Evolutionary conservation across 2,888 invertebrate species (phyloP), one percentile per base, ranked within the genome.

Genomic region (Scaeva pyrastri): DNA sequence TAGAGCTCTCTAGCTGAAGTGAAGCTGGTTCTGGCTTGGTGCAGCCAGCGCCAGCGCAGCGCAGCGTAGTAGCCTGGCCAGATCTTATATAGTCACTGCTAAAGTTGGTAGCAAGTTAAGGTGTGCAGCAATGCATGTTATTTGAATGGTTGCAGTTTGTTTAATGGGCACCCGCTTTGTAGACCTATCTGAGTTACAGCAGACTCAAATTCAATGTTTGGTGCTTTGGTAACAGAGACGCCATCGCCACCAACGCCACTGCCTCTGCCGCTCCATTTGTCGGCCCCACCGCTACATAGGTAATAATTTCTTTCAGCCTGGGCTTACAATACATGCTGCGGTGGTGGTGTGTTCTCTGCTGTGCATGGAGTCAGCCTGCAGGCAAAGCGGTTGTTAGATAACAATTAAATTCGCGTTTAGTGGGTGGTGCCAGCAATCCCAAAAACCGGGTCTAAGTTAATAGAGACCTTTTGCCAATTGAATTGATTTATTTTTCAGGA

Each of bases 61-160:
- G 55, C 8, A 55, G 39, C 19, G 3, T 62, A 21, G 19, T 43
- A 26, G 8, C 14, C 11, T 48, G 23, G 74, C 50, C 36, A n/a
- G 48, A 39, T 62, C 12, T 36, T 39, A 31, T 39, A 41, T 41
- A 41, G 56, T 36, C 68, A 23, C 21, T 50, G 86, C 82, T 86
- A 75, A 86, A 86, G 82, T 86, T 82, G 86, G 86, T 86, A 86
- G 86, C 86, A 62, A 64, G 48, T 82, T 82, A 41, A 86, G 82
- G 82, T 86, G 86, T 86, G 86, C 86, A 86, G 86, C 86, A 86
- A 86, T 86, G 82, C 86, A 86, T 86, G 86, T 86, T 86, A 86
- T 86, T 86, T 86, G 86, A 86, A 86, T 86, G 77, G 86, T 71
- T 86, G 86, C 71, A 77, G 82, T 86, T 86, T 86, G 86, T 86